Percentiles rank a stretch among this genome's conserved stretches.
These are phyloP conservation scores for Ibidorhyncha struthersii DNA, from an alignment of 2,113 vertebrate genomes.

Conservation along the genomic window DNA sequence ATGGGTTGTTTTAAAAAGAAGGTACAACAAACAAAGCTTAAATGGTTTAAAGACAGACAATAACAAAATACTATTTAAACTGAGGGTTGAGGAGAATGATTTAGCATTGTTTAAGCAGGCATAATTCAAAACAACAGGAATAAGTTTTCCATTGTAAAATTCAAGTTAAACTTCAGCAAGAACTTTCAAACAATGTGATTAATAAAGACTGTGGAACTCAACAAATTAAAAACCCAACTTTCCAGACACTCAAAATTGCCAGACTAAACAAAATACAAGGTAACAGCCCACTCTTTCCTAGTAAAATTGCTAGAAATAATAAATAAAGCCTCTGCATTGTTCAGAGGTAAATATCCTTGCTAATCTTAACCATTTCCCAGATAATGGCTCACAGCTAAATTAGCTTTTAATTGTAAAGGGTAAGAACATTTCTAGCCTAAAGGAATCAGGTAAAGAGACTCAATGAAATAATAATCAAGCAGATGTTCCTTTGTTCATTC, in stretches of 20 bases:
- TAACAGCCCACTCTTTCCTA: not conserved
- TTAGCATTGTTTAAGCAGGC: not conserved
- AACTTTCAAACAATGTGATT: not conserved
- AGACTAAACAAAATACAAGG: not conserved
- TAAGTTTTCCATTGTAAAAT: not conserved
- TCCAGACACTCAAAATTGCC: not conserved
- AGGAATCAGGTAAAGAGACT: not conserved
- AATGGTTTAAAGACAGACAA: not conserved
- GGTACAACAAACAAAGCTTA: not conserved
- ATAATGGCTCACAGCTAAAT: not conserved
- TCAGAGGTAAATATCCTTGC: not conserved
- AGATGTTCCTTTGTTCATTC: not conserved
- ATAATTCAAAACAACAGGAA: not conserved
- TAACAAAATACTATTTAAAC: not conserved
- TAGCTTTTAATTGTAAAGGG: not conserved
- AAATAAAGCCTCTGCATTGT: not conserved
- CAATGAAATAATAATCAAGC: not conserved
- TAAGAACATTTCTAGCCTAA: conserved; percentile 16
- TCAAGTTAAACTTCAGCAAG: not conserved
- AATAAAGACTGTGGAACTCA: not conserved
- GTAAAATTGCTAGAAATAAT: not conserved
- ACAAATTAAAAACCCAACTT: not conserved
- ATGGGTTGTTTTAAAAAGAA: not conserved
- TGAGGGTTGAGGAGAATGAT: not conserved
- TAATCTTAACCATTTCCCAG: not conserved